Percentiles rank a stretch among this genome's conserved stretches.
These are phyloP conservation scores for Oasisia sp. DNA, from an alignment of 2,888 invertebrate genomes.

Conservation along the genomic window DNA sequence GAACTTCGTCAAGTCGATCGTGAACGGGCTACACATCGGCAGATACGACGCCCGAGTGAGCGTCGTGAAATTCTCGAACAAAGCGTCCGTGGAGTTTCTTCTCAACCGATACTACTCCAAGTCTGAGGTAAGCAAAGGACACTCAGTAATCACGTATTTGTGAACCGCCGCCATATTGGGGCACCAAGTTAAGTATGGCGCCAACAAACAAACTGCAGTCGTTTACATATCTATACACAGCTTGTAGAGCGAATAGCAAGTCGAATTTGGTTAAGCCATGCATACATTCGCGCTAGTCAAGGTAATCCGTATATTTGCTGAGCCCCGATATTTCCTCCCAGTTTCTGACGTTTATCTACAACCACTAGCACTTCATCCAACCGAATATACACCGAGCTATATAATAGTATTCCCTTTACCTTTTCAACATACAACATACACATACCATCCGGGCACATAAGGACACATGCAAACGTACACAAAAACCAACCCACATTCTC, in stretches of 20 bases:
- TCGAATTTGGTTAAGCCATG: no score
- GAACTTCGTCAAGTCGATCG: constrained; percentile 30
- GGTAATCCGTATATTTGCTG: no score
- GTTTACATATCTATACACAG: background rate
- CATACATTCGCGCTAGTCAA: background rate
- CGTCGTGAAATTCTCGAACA: constrained; percentile 34
- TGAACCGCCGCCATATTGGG: background rate
- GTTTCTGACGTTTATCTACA: no score
- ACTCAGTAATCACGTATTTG: background rate
- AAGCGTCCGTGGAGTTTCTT: constrained; percentile 27
- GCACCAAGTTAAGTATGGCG: background rate
- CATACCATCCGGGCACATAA: background rate
- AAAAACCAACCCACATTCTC: background rate
- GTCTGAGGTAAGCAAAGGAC: background rate
- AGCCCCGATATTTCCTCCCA: no score
- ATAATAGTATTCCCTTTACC: no score
- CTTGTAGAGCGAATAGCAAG: no score
- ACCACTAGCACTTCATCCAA: no score
- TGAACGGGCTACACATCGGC: constrained; percentile 28
- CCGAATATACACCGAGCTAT: no score
- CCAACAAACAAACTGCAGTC: background rate
- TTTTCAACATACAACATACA: no score
- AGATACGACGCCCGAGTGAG: constrained; percentile 26
- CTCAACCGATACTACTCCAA: constrained; percentile 20
- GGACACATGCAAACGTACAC: background rate